Base-by-base conservation (phyloP, 1,140 invertebrate genomes). In the Leptinotarsa lineolata region DNA sequence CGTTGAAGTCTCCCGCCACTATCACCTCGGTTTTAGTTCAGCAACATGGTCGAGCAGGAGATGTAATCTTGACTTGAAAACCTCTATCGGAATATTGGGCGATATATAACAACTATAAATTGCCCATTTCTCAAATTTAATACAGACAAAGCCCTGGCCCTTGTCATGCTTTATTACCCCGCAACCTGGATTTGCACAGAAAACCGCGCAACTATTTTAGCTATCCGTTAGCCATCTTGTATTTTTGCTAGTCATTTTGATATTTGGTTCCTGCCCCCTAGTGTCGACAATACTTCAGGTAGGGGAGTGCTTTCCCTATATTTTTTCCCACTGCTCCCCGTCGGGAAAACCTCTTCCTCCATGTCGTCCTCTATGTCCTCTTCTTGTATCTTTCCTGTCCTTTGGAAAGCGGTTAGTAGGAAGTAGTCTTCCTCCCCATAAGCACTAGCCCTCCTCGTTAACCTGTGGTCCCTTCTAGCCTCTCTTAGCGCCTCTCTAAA, bases 261-360 rank as follows among this genome's bases (percentile, higher is more conserved):
- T 58, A 20, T 72, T 66, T 15, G 71, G 71, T 54, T 72, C 64
- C 24, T 66, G 63, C 0, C 44, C 71, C 30, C 30, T 30, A 8
- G 6, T 30, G 30, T 8, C 30, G 6, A 30, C 30, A n/a, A n/a
- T 4, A 2, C 13, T 54, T n/a, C 48, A 54, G 16, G 60, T 24
- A 63, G 13, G 13, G 20, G 20, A n/a, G 60, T 63, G 20, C 60
- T 63, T 63, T 63, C 60, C 60, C 20, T 63, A 20, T 13, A 1
- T 2, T 18, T 63, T 5, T 20, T 63, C 15, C 20, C 20, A 6
- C 20, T 11, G 4, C 20, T 21, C 13, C 60, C 11, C 60, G 11
- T 1, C 60, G n/a, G 22, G 60, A 63, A 63, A 0, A 20, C 18
- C 60, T 63, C 24, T 30, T 30, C 6, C 24, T 30, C 6, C 24